phyloP scores from a whole-genome alignment of 1,140 invertebrate species.

The Drosophila yakuba region DNA sequence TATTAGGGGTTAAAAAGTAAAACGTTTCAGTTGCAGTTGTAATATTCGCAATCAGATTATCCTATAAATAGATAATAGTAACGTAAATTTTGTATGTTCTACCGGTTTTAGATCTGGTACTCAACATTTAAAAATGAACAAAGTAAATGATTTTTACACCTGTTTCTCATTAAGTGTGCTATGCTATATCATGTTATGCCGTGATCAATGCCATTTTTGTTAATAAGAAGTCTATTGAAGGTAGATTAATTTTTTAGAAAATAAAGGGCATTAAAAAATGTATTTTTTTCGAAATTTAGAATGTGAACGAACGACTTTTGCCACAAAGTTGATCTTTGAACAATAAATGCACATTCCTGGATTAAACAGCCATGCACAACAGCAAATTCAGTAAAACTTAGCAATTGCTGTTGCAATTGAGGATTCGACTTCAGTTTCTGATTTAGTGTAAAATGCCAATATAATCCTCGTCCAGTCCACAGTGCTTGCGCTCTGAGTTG shows the following conservation, averaged over 20 bases:
- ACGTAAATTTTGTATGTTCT: not conserved
- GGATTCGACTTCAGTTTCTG: slow-evolving; percentile 8
- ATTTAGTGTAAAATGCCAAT: slow-evolving; percentile 17
- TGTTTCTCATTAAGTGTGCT: not conserved
- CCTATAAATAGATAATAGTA: slow-evolving; percentile 6
- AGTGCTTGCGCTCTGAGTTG: slow-evolving; percentile 27
- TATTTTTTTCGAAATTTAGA: too few relatives aligned
- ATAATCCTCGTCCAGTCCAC: slow-evolving; percentile 22
- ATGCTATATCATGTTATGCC: not conserved
- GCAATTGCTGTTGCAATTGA: not conserved
- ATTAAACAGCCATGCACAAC: not conserved
- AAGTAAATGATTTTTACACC: not conserved
- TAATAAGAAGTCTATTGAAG: too few relatives aligned
- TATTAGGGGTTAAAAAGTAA: not conserved
- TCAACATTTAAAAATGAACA: not conserved
- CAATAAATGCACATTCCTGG: slow-evolving; percentile 16
- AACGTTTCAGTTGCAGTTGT: not conserved
- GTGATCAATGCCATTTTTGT: not conserved
- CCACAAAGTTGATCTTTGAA: slow-evolving; percentile 21
- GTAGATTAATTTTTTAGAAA: not conserved
- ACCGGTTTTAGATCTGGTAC: not conserved
- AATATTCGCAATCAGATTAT: not conserved
- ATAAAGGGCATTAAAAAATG: not conserved
- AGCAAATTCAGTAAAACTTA: slow-evolving; percentile 9
- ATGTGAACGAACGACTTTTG: not conserved